Base-by-base conservation (phyloP, 2,888 invertebrate genomes). In the Ophion ellenae region DNA sequence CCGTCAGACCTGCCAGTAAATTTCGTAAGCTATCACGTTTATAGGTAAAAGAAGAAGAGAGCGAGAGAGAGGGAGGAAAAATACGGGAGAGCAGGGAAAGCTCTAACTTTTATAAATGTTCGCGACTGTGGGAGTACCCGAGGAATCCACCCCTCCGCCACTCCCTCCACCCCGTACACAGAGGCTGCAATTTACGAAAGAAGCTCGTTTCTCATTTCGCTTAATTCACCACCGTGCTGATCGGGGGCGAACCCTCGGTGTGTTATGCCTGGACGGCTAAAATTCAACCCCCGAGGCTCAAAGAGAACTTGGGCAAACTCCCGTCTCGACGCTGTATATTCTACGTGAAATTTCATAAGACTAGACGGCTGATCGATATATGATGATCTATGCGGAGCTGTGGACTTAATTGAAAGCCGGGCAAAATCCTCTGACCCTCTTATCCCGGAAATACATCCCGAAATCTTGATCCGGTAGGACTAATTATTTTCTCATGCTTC, bases 81-180 rank as follows among this genome's bases (percentile, higher is more conserved):
- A 89, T 89, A 91, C 36, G 75, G 90, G 90, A 89, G 90, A 57
- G 74, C 53, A 40, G 45, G 73, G 71, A 69, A 78, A 90, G 89
- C 89, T 88, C 90, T 89, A 92, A 92, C 91, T 93, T 93, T 93
- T 92, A 93, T 92, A 92, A 93, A 93, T 92, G 90, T 78, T 81
- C 69, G 90, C 88, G 89, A 86, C 71, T 83, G 85, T 70, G 82
- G 86, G 80, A 75, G 87, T 83, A 85, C 74, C 86, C 77, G 83
- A 84, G 85, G 83, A 81, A 77, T 77, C 86, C 85, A 86, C 85
- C 83, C 86, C 76, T 66, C 78, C 82, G 67, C 74, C 74, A 77
- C 66, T 28, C 20, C 24, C n/a, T 70, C 20, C 47, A 64, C 20
- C 28, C 28, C 63, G 5, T 77, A 79, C 85, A 77, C 76, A 59